Conservation (phyloP, 2,113 vertebrate genomes). For the Empidonax traillii region DNA sequence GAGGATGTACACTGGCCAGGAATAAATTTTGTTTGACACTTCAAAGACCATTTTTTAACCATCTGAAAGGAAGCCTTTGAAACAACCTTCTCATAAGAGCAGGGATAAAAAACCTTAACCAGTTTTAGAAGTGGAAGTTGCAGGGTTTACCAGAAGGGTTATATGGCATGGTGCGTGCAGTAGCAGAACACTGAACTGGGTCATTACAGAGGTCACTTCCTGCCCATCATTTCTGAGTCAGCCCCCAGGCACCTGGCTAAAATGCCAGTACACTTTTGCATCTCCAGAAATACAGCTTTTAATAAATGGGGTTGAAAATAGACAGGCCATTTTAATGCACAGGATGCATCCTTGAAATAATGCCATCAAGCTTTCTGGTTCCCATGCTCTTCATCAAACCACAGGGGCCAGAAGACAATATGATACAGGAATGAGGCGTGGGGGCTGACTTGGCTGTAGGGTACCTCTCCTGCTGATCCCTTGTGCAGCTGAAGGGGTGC, state of each 20-base stretch:
- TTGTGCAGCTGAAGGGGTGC: background rate
- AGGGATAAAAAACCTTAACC: background rate
- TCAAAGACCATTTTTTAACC: background rate
- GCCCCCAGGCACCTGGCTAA: background rate
- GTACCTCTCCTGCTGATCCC: background rate
- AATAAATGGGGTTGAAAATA: background rate
- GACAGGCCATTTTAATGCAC: background rate
- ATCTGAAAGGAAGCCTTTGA: background rate
- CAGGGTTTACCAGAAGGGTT: background rate
- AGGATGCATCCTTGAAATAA: background rate
- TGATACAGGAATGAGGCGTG: background rate
- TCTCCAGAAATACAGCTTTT: background rate
- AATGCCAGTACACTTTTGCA: background rate
- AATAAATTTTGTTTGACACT: background rate
- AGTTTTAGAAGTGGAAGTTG: background rate
- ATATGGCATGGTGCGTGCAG: rapidly evolving
- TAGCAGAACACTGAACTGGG: background rate
- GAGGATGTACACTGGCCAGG: background rate
- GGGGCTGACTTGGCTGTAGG: background rate
- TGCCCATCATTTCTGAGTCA: background rate
- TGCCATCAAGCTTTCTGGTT: background rate
- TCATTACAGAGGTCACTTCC: background rate
- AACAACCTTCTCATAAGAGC: background rate
- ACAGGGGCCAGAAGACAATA: background rate
- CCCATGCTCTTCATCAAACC: background rate